Base-by-base conservation (phyloP, 23 tunicate species). In the Aplidium turbinatum region DNA sequence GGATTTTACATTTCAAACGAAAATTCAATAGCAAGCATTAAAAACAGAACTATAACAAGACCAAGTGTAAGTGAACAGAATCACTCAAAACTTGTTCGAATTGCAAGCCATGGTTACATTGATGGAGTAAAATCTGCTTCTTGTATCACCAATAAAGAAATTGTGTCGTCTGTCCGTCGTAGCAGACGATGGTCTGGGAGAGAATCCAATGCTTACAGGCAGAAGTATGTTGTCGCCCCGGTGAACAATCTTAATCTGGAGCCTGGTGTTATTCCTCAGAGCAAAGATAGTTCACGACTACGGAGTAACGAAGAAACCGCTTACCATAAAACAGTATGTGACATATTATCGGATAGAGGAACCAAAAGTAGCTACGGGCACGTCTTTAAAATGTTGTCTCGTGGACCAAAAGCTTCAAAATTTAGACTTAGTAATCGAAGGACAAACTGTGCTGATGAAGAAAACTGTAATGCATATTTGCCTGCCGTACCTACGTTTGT, bases 141-240 rank as follows among this genome's bases (percentile, higher is more conserved):
- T 19, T 7, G 45, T 1, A 46, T 76, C 18, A 29, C 72, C 13
- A 57, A 40, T 19, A 52, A 65, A 11, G 83, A 78, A 66, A 78
- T 78, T 7, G 53, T 35, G 35, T 45, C 52, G 1, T 78, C 83
- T 1, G 83, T 78, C 52, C 33, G 54, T 13, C 38, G 83, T 51
- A 78, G 83, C 27, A 40, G 83, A 34, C 57, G 83, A 4, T 78
- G 83, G 83, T 52, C 75, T 9, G 68, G 83, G 18, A 52, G 19
- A 76, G 46, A 26, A 2, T 21, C 31, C 23, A 68, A 11, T 35
- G 51, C 9, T 20, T 34, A 2, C 5, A 28, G 32, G 33, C 51
- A 38, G 11, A 32, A 51, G 19, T 2, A 63, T 2, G 56, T 1
- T 1, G 3, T 9, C 1, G 33, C 23, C 1, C 31, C 58, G 4